Conservation (phyloP, 2,888 invertebrate genomes). For the Catonia carolina region DNA sequence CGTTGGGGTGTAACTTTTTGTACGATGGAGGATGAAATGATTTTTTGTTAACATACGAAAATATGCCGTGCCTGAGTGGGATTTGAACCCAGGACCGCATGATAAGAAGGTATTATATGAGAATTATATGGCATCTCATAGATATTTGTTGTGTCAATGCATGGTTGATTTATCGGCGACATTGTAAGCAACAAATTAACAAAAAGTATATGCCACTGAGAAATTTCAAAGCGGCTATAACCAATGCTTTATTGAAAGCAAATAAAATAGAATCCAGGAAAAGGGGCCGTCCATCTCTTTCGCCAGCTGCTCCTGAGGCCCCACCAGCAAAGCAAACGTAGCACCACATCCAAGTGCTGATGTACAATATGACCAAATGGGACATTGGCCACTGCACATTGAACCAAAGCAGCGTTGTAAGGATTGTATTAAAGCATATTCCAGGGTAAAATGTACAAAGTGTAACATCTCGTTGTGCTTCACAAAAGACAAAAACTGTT, state of each 20-base stretch:
- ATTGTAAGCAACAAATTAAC: not conserved
- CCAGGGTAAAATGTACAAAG: slow-evolving; percentile 13
- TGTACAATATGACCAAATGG: slow-evolving; percentile 3
- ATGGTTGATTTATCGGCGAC: too few relatives aligned
- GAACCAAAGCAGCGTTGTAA: slow-evolving; percentile 5
- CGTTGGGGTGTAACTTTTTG: too few relatives aligned
- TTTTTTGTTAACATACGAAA: too few relatives aligned
- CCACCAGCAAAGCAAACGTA: not conserved
- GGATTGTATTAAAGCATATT: slow-evolving; percentile 7
- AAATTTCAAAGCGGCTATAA: slow-evolving; percentile 9
- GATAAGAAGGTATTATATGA: too few relatives aligned
- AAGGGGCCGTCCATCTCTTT: not conserved
- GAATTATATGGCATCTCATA: slow-evolving; percentile 32
- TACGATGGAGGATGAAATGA: too few relatives aligned
- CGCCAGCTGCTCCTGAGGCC: not conserved
- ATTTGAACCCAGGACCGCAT: too few relatives aligned
- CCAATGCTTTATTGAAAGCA: slow-evolving; percentile 6
- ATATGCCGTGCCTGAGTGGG: too few relatives aligned
- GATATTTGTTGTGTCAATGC: too few relatives aligned
- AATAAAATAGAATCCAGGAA: too few relatives aligned
- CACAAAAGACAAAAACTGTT: slow-evolving; percentile 6
- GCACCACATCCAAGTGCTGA: not conserved
- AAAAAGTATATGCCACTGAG: slow-evolving; percentile 4
- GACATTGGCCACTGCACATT: too few relatives aligned
- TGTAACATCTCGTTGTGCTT: slow-evolving; percentile 7